Conservation (phyloP, 2,113 vertebrate genomes). For the Chinchilla lanigera region DNA sequence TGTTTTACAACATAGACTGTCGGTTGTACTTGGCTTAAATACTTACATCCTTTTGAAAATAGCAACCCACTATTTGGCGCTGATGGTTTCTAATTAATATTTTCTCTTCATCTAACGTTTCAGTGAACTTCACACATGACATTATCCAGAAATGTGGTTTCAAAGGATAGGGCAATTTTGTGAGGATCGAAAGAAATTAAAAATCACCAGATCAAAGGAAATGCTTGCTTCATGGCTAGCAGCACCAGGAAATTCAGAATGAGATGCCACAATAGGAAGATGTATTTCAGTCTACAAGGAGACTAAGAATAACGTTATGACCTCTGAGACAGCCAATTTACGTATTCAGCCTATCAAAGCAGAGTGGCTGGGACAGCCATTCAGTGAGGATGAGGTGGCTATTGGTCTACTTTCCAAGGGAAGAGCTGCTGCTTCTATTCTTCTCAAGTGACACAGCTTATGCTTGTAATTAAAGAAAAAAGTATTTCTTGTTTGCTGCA, state of each 20-base stretch:
- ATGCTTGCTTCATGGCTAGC: not conserved
- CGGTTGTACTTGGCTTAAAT: constrained; percentile 41
- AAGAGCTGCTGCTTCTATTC: constrained; percentile 32
- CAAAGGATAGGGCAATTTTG: constrained; percentile 80
- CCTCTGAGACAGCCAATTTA: constrained; percentile 49
- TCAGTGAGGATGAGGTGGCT: constrained; percentile 32
- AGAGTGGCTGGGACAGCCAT: constrained; percentile 13
- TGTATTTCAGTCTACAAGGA: constrained; percentile 78
- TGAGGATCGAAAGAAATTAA: constrained; percentile 84
- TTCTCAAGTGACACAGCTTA: constrained; percentile 13
- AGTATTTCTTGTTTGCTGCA: not conserved
- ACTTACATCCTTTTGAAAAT: constrained; percentile 68
- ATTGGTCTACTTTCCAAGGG: constrained; percentile 3
- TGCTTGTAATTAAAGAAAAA: not conserved
- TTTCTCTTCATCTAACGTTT: constrained; percentile 70
- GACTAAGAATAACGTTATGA: constrained; percentile 72
- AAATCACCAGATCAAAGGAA: constrained; percentile 83
- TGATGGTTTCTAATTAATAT: constrained; percentile 71
- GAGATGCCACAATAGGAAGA: constrained; percentile 60
- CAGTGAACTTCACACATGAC: constrained; percentile 73
- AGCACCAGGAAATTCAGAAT: constrained; percentile 66
- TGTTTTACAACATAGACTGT: not conserved
- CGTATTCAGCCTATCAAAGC: not conserved
- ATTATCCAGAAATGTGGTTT: constrained; percentile 81
- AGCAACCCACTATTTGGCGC: constrained; percentile 43